Conservation (phyloP, 2,888 invertebrate genomes). For the Carpatolechia fugitivella region DNA sequence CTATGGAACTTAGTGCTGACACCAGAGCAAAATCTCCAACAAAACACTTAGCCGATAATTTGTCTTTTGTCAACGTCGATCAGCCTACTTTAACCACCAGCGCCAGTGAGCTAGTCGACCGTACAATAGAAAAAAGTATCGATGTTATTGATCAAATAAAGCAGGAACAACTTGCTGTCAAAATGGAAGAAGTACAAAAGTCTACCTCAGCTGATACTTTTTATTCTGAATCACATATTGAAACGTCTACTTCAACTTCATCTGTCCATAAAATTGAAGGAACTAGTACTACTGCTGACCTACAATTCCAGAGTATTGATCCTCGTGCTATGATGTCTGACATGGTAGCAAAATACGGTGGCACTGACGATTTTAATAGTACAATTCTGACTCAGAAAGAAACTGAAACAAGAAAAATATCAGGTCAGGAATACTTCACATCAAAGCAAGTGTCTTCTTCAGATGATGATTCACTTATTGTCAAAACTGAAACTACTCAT, state of each 20-base stretch:
- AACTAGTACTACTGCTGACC: constrained; percentile 44
- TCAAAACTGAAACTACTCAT: constrained; percentile 70
- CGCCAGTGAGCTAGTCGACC: constrained; percentile 76
- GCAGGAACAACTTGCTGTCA: constrained; percentile 62
- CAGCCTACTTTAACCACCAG: constrained; percentile 77
- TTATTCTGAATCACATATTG: constrained; percentile 61
- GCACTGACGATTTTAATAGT: constrained; percentile 49
- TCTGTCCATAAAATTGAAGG: constrained; percentile 64
- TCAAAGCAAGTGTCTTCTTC: constrained; percentile 73
- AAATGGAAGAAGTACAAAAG: constrained; percentile 67
- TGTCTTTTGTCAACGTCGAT: constrained; percentile 70
- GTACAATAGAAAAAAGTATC: constrained; percentile 68
- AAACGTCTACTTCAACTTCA: constrained; percentile 68
- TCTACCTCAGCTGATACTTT: constrained; percentile 61
- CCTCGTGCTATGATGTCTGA: constrained; percentile 64
- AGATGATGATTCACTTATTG: constrained; percentile 69
- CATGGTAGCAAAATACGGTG: constrained; percentile 66
- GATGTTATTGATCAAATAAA: constrained; percentile 67
- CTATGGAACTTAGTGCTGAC: constrained; percentile 56
- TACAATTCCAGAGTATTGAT: constrained; percentile 65
- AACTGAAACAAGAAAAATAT: constrained; percentile 71
- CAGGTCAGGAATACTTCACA: constrained; percentile 72
- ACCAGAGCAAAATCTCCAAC: constrained; percentile 70
- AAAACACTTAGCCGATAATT: constrained; percentile 68
- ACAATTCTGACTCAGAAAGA: constrained; percentile 75